These are phyloP conservation scores for Meteorus cinctellus DNA, from an alignment of 2,888 invertebrate species.

Conservation along the genomic window DNA sequence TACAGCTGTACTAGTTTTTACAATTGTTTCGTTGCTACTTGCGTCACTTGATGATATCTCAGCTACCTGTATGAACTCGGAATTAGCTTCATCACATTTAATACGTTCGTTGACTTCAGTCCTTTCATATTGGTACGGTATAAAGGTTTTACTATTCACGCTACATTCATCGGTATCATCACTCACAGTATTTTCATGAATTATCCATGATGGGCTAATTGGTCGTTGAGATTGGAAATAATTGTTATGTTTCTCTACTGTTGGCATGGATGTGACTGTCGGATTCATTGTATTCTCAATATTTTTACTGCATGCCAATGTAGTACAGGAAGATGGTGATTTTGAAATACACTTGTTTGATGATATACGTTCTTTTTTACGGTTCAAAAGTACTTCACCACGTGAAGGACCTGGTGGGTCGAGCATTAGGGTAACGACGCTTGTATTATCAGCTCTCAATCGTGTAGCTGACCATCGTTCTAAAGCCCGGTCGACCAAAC, in stretches of 20 bases:
- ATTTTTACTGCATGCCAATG: conserved; percentile 14
- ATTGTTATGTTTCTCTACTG: background rate
- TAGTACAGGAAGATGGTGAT: conserved; percentile 32
- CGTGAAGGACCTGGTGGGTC: conserved; percentile 91
- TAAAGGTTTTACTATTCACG: background rate
- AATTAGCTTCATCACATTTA: conserved; percentile 15
- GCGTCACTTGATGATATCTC: conserved; percentile 66
- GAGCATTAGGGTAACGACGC: conserved; percentile 92
- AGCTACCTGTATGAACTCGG: conserved; percentile 63
- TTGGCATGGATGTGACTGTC: background rate
- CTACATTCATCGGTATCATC: background rate
- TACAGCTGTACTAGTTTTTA: background rate
- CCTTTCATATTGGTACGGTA: background rate
- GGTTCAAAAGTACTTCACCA: conserved; percentile 74
- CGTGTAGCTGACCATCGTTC: conserved; percentile 89
- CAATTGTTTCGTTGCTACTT: conserved; percentile 22
- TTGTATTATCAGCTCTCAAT: conserved; percentile 97
- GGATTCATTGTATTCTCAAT: background rate
- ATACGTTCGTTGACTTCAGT: background rate
- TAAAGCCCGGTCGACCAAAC: conserved; percentile 87
- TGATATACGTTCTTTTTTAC: conserved; percentile 60
- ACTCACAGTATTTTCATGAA: background rate
- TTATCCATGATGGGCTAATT: background rate
- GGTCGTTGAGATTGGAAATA: background rate
- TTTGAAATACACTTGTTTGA: conserved; percentile 48